Base-by-base conservation (phyloP, 1,140 invertebrate species). In the Cotesia chilonis region DNA sequence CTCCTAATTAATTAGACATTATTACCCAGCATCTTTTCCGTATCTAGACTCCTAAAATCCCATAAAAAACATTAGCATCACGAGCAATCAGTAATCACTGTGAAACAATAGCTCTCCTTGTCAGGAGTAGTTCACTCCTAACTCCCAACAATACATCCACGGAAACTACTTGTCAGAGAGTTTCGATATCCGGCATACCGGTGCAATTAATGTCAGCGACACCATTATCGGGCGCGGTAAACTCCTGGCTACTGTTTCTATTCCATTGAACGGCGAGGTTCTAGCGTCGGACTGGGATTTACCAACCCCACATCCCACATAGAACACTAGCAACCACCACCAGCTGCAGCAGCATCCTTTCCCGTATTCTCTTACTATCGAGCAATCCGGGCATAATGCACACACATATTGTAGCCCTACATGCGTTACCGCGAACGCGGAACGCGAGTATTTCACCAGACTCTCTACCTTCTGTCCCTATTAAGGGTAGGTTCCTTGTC, bases 191-290 rank as follows among this genome's bases (percentile, higher is more conserved):
- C 72, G 77, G 74, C 75, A 79, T 78, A 78, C 73, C 78, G 79
- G 75, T 70, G 80, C 81, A 83, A 84, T 84, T 82, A 82, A 81
- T 79, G 79, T 78, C 76, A 79, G 67, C 77, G 74, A 80, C 79
- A 78, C 76, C 78, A 81, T 83, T 84, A 83, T 82, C 79, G 78
- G 78, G 63, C 38, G 68, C 28, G 70, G 65, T 68, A 63, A 38
- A 63, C 57, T 74, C 66, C 55, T 68, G 41, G 65, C 55, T 75
- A 65, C 28, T 61, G 47, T 69, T 77, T 75, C 74, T 70, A 74
- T 74, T 76, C 75, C 72, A 76, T 79, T 79, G 17, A 17, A 17
- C 17, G 17, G 75, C 74, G 74, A 72, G 72, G 74, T 77, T 75
- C 74, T 75, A 72, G 37, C 75, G 52, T 68, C 66, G 66, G 52